Conservation (phyloP, 2,113 vertebrate genomes). For the Montifringilla adamsi region DNA sequence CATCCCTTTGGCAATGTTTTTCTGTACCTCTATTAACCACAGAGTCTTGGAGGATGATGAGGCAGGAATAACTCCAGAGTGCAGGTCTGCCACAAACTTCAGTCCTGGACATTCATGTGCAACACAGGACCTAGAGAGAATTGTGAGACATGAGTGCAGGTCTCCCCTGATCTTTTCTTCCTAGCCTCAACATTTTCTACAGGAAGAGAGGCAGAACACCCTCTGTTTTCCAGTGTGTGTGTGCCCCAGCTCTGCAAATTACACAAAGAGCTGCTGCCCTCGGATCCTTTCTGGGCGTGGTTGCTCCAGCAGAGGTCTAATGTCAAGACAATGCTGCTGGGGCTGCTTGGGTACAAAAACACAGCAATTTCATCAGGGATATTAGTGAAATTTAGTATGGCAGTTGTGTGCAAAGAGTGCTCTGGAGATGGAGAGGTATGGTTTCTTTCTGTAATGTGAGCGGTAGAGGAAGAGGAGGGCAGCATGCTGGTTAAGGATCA, state of each 20-base stretch:
- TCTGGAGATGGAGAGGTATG: neutral
- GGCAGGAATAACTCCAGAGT: neutral
- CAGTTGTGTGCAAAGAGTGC: neutral
- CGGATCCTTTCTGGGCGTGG: rapidly evolving
- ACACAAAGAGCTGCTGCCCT: neutral
- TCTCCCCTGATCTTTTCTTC: neutral
- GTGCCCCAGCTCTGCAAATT: neutral
- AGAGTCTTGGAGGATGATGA: neutral
- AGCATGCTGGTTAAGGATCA: neutral
- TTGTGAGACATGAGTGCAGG: neutral
- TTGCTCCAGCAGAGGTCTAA: neutral
- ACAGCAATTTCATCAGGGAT: neutral
- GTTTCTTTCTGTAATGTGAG: neutral
- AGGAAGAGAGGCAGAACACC: neutral
- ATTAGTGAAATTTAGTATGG: neutral
- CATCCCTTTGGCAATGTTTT: neutral
- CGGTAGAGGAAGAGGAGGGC: neutral
- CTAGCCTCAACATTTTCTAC: neutral
- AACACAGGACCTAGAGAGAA: neutral
- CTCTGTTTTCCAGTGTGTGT: rapidly evolving
- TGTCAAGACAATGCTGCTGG: neutral
- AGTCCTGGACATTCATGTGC: neutral
- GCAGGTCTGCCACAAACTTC: neutral
- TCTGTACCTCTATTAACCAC: neutral
- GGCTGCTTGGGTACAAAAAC: neutral